Conservation (phyloP, 64 coral and sea anemone genomes). For the Stichodactyla mertensii region DNA sequence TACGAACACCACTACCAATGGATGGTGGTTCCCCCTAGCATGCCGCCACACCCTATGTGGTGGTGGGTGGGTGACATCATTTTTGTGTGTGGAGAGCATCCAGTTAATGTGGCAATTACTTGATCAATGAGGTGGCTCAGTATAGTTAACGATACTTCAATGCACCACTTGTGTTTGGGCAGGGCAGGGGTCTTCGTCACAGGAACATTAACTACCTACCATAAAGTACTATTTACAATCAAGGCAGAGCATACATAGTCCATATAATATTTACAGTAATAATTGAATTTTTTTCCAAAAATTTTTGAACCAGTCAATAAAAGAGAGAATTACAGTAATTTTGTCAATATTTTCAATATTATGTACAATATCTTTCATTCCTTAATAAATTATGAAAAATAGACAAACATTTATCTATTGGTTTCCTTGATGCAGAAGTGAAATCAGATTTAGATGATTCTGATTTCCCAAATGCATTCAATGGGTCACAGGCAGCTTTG, state of each 20-base stretch:
- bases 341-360: background rate
- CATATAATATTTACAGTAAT: background rate
- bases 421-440: background rate
- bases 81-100: background rate
- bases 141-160: background rate
- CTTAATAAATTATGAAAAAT: background rate
- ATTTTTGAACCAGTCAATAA: background rate
- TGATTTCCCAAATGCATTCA: slow-evolving; percentile 5
- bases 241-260: background rate
- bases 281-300: background rate
- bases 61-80: background rate
- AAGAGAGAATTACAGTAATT: background rate
- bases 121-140: background rate
- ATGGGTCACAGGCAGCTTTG: background rate
- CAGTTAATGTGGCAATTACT: background rate
- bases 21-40: background rate
- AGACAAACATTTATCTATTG: background rate
- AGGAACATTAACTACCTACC: slow-evolving; percentile 8
- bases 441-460: slow-evolving; percentile 8
- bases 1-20: background rate
- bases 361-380: background rate
- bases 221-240: background rate
- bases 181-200: background rate
- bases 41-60: background rate
- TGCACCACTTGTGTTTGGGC: background rate